These are phyloP conservation scores for Aramus guarauna DNA, from an alignment of 2,113 vertebrate species.

Conservation along the genomic window DNA sequence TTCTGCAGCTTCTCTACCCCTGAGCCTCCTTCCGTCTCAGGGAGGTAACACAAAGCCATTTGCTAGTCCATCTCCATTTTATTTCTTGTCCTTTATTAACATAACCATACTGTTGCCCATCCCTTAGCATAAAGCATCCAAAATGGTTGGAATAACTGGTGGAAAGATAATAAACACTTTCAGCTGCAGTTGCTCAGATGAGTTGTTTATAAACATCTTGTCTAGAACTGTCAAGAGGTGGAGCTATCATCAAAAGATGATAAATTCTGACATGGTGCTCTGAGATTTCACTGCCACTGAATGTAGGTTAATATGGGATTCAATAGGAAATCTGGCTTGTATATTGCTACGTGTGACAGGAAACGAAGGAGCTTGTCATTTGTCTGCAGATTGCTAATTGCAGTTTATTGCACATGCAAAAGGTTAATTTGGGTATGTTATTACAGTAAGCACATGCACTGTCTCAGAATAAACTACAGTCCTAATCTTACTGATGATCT, in stretches of 20 bases:
- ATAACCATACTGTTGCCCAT: background rate
- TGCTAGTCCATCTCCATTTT: background rate
- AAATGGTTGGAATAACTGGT: background rate
- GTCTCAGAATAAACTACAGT: background rate
- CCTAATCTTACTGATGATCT: background rate
- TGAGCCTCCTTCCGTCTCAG: background rate
- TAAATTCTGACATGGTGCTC: slow-evolving; percentile 33
- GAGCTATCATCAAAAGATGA: slow-evolving; percentile 36
- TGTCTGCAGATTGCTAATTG: slow-evolving; percentile 56
- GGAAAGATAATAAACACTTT: background rate
- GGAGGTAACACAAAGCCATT: background rate
- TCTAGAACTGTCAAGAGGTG: slow-evolving; percentile 18
- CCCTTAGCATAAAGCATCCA: background rate
- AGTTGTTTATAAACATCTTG: slow-evolving; percentile 25
- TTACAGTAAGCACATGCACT: background rate
- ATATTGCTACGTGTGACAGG: slow-evolving; percentile 11
- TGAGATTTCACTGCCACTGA: slow-evolving; percentile 24
- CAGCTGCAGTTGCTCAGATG: background rate
- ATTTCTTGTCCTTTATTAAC: background rate
- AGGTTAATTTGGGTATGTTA: slow-evolving; percentile 28
- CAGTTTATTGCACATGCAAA: slow-evolving; percentile 16
- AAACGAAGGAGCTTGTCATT: slow-evolving; percentile 31
- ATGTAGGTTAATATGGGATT: slow-evolving; percentile 68
- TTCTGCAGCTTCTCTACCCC: background rate
- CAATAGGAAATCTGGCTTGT: slow-evolving; percentile 50